Evolutionary conservation across 1,140 invertebrate genomes (phyloP), one percentile per base, ranked within the genome.

Genomic region (Venturia canescens): DNA sequence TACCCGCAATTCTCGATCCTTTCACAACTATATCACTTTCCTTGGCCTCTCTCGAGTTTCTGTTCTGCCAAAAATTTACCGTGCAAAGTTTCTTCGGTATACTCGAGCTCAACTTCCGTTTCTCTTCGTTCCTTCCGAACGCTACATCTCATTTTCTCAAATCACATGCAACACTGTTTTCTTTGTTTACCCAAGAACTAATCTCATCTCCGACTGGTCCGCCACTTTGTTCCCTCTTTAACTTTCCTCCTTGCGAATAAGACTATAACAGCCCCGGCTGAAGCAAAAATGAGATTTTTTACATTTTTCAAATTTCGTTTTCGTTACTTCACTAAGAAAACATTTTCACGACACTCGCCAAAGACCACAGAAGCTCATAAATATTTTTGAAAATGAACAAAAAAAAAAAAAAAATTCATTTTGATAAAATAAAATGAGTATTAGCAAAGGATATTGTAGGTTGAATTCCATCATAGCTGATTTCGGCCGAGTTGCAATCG

Each of bases 381-480:
- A 13, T 44, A 44, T 44, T 44, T 38, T 7, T 48, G 16, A 16
- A 74, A n/a, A n/a, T n/a, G n/a, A n/a, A n/a, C n/a, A 75, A 78
- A 34, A 38, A 79, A 67, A 31, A 66, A 69, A 57, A 69, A 53
- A 26, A 23, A 44, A 50, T 31, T 38, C 27, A 29, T 63, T 48
- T 84, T 86, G 81, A 34, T 31, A 75, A 84, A 72, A 76, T 72
- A 66, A 67, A 53, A 78, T 78, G 80, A 83, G 81, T 44, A 87
- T 94, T 93, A 93, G 93, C 95, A 97, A 97, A 97, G 96, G 97
- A 97, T 97, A 97, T 97, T 95, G 96, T 97, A 96, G 96, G 96
- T 93, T 96, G 96, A 94, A 97, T 95, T 92, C 96, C 96, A 91
- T 97, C 96, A 94, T 96, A 97, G 86, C 94, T 94, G 90, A 96